Percentiles rank a stretch among this genome's conserved stretches.
These are phyloP conservation scores for Hemistola chrysoprasaria DNA, from an alignment of 2,888 invertebrate genomes.

Conservation along the genomic window DNA sequence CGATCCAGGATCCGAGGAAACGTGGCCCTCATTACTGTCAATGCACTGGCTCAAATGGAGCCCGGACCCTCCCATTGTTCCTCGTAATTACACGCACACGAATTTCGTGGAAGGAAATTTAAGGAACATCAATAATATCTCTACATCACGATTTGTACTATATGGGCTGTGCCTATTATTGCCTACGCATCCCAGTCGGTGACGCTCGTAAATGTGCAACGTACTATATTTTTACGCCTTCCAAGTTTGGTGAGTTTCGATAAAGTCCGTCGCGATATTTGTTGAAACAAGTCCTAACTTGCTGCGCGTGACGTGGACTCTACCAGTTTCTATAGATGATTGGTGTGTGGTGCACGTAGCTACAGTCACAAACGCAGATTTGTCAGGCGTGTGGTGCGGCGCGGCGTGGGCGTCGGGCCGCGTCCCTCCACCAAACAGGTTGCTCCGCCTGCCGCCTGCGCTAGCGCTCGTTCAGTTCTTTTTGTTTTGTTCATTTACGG, in stretches of 20 bases:
- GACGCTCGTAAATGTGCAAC: constrained; percentile 24
- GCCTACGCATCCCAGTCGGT: constrained; percentile 36
- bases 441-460: constrained; percentile 60
- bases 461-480: constrained; percentile 58
- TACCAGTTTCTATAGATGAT: constrained; percentile 13
- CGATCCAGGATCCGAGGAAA: constrained; percentile 47
- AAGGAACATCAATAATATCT: constrained; percentile 1
- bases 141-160: constrained; percentile 31
- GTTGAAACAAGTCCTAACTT: constrained; percentile 63
- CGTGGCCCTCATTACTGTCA: constrained; percentile 53
- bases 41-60: constrained; percentile 34
- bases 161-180: constrained; percentile 41
- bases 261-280: constrained; percentile 16
- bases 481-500: constrained; percentile 63
- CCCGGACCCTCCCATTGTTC: constrained; percentile 38
- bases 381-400: constrained; percentile 73
- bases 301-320: constrained; percentile 38
- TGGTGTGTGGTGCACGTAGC: constrained; percentile 36
- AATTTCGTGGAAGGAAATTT: constrained; percentile 27
- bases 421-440: constrained; percentile 73
- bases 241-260: constrained; percentile 11
- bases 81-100: constrained; percentile 40
- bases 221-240: constrained; percentile 7
- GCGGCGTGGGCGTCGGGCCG: constrained; percentile 56
- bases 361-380: constrained; percentile 64